Base-by-base conservation (phyloP, 2,888 invertebrate species). In the Parapristionchus giblindavisi region DNA sequence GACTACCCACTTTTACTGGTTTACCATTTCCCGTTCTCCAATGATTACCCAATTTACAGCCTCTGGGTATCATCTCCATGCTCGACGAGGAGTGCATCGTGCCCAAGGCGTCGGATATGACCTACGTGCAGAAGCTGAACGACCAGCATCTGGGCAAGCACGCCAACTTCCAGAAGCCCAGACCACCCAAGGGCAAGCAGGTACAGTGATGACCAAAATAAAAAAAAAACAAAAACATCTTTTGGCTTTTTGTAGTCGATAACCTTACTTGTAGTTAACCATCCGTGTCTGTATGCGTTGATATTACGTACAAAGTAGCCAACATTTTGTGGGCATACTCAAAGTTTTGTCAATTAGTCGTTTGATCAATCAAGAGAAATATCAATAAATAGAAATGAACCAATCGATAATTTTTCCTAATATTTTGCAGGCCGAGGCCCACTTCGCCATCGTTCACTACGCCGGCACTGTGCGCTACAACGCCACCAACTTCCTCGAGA, bases 1-100 rank as follows among this genome's bases (percentile, higher is more conserved):
- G 21, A 40, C 17, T 17, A 8, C 21, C 21, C 38, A 38, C 24
- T 1, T 27, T 5, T 34, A 52, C 36, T 17, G 32, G 29, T 36
- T 21, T 52, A 27, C 54, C 36, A 48, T 32, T 51, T 14, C 38
- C 66, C 21, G 32, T 34, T 21, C 1, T 65, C 61, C 36, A n/a
- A n/a, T n/a, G n/a, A n/a, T n/a, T n/a, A n/a, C n/a, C n/a, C n/a
- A n/a, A n/a, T n/a, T 77, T 84, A 40, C 76, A 97, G 98, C 99
- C 99, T 89, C 95, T 99, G 95, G 99, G 99, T 93, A 96, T 99
- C 92, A 93, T 99, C 91, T 98, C 98, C 91, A 99, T 99, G 91
- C 95, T 99, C 92, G 99, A 99, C 92, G 99, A 99, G 93, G 99
- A 99, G 92, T 97, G 96, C 94, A 98, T 99, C 95, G 99, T 99